These are phyloP conservation scores for Corythoichthys haematopterus DNA, from an alignment of 2,113 vertebrate genomes.

Conservation along the genomic window DNA sequence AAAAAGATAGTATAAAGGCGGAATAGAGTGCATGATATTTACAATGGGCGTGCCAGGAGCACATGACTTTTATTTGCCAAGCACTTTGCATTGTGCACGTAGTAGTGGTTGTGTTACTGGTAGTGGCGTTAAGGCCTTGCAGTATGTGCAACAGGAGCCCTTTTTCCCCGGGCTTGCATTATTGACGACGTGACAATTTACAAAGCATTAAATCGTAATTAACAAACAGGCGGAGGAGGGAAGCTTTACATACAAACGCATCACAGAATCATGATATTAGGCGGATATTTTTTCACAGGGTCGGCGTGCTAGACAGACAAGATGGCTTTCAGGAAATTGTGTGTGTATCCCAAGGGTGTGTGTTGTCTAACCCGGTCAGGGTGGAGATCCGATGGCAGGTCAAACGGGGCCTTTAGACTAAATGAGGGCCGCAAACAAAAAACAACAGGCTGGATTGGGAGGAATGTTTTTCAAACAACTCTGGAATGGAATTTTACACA, in stretches of 20 bases:
- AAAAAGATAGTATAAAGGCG: slow-evolving; percentile 18
- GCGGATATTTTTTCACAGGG: background rate
- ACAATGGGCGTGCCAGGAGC: slow-evolving; percentile 63
- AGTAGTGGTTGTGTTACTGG: slow-evolving; percentile 14
- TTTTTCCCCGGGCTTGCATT: slow-evolving; percentile 49
- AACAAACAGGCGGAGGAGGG: background rate
- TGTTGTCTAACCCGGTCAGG: slow-evolving; percentile 49
- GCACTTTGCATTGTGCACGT: slow-evolving; percentile 27
- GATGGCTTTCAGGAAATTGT: slow-evolving; percentile 41
- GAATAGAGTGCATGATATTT: slow-evolving; percentile 50
- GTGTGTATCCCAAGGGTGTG: slow-evolving; percentile 4
- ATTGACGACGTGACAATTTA: slow-evolving; percentile 50
- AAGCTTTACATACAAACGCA: background rate
- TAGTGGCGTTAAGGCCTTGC: background rate
- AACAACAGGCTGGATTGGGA: background rate
- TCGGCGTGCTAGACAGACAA: slow-evolving; percentile 1
- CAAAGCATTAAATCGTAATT: slow-evolving; percentile 40
- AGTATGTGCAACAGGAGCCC: slow-evolving; percentile 39
- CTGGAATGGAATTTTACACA: background rate
- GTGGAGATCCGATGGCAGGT: slow-evolving; percentile 54
- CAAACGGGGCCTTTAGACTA: slow-evolving; percentile 46
- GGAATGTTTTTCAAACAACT: background rate
- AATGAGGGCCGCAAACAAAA: slow-evolving; percentile 36
- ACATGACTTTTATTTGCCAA: slow-evolving; percentile 53
- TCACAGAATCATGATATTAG: background rate